Percentiles rank a stretch among this genome's conserved stretches.
These are phyloP conservation scores for Apostichopus parvimensis DNA, from an alignment of 35 echinoderm and acorn worm genomes.

Conservation along the genomic window DNA sequence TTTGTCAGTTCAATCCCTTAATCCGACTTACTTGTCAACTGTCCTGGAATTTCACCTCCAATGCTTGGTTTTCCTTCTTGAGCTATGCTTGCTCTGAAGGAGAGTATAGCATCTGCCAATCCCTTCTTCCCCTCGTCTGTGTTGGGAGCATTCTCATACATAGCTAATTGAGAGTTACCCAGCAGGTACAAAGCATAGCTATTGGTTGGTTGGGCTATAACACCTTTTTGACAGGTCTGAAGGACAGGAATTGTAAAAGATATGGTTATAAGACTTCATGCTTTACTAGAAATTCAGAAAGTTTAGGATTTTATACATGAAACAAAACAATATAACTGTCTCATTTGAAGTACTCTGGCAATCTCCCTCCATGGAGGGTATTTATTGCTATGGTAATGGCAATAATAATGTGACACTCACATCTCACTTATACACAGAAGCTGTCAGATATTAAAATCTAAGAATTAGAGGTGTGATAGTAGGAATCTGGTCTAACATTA, in stretches of 20 bases:
- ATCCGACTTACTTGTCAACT: slow-evolving; percentile 71
- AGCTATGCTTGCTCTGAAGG: slow-evolving; percentile 90
- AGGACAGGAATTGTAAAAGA: neutral
- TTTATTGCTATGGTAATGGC: too few relatives aligned
- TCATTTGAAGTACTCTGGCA: too few relatives aligned
- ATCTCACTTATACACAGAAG: too few relatives aligned
- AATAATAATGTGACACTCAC: too few relatives aligned
- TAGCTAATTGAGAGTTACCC: slow-evolving; percentile 81
- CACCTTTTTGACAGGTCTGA: slow-evolving; percentile 92
- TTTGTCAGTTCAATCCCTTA: neutral
- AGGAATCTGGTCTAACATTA: neutral
- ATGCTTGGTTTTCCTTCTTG: slow-evolving; percentile 89
- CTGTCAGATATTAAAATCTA: too few relatives aligned
- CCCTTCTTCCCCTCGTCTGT: slow-evolving; percentile 59
- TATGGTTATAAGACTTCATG: neutral
- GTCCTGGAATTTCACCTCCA: slow-evolving; percentile 80
- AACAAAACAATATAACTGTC: too few relatives aligned
- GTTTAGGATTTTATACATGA: neutral
- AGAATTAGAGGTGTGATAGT: too few relatives aligned
- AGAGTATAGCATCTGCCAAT: slow-evolving; percentile 72
- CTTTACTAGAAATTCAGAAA: neutral
- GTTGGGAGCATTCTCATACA: slow-evolving; percentile 76
- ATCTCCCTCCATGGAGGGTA: too few relatives aligned
- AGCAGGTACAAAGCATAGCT: slow-evolving; percentile 88
- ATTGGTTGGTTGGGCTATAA: slow-evolving; percentile 87